Evolutionary conservation across 2,888 invertebrate species (phyloP), one percentile per base, ranked within the genome.

Genomic region (Lithophane ornitopus): DNA sequence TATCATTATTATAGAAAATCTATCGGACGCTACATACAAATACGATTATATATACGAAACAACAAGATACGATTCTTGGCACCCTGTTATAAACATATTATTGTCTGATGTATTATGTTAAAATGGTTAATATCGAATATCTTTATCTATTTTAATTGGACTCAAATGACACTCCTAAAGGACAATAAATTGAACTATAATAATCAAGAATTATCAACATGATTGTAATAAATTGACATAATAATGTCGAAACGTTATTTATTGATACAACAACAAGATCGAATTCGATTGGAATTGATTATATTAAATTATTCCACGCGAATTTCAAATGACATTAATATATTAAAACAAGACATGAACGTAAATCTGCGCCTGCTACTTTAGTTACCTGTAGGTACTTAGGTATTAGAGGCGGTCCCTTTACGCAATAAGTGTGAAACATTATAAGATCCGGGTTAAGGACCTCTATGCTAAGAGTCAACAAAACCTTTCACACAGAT

Each of bases 391-490:
- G 39, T 16, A 39, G n/a, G 54, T 8, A 73, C n/a, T 3, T 28
- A 52, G 56, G 16, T 26, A 16, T 81, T 67, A 70, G 62, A 44
- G 28, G 44, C 52, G 16, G 52, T 71, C 58, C 67, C 63, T 82
- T 54, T 49, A 69, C 39, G 49, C 49, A 76, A 74, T 68, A 70
- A 74, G 41, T 71, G 34, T 16, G 22, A 14, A 70, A 65, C 46
- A n/a, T 3, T 67, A 1, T 49, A 39, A 80, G 73, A 81, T 90
- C 90, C 89, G 89, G 87, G 87, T 89, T 81, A 85, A 74, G 52
- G 80, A 81, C 84, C 85, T 86, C 72, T 56, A n/a, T 56, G 39
- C 12, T 49, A 28, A 65, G 62, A 62, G 63, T 62, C 34, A 71
- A 65, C 52, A 3, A 54, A 56, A 74, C 72, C 67, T 70, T 73